Base-by-base conservation (phyloP, 2,113 vertebrate genomes). In the Amphilophus citrinellus region DNA sequence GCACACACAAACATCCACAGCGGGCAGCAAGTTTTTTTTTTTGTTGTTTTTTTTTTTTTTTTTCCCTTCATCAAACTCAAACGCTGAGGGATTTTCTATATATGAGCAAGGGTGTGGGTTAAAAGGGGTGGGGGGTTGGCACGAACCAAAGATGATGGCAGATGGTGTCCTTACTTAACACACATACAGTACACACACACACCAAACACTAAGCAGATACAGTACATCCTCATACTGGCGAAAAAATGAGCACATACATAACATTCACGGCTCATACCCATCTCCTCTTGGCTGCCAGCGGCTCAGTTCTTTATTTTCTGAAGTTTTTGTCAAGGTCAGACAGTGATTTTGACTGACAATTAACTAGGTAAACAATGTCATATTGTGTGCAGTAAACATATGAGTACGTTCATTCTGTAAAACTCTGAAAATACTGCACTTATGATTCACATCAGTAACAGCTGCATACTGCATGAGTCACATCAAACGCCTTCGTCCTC, bases 161-260 rank as follows among this genome's bases (percentile, higher is more conserved):
- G 94, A 95, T 95, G 94, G 94, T 86, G 85, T 89, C 80, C 90
- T 91, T 84, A 88, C 89, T 91, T 83, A 90, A 90, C 82, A 80
- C 76, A 85, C 83, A 86, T 80, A 87, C 85, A 84, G 83, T 83
- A 47, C 61, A 82, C 77, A 62, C 80, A 79, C 59, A 73, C 79
- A 89, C 61, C 32, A 5, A 73, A 66, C 39, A 66, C 56, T 58
- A 76, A 58, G 68, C 44, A 84, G n/a, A 73, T 50, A 80, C 68
- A 73, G 68, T 73, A 78, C 27, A 53, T 22, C 27, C 30, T 35
- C 60, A 15, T 47, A 20, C 44, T 35, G 8, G 68, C 30, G 18
- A 56, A 73, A n/a, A 56, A 42, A 65, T 35, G 22, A 27, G 17
- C 56, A 30, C 47, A 61, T 30, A 32, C 5, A 2, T 27, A 47